These are phyloP conservation scores for Recurvirostra avosetta DNA, from an alignment of 2,113 vertebrate genomes.

Conservation along the genomic window DNA sequence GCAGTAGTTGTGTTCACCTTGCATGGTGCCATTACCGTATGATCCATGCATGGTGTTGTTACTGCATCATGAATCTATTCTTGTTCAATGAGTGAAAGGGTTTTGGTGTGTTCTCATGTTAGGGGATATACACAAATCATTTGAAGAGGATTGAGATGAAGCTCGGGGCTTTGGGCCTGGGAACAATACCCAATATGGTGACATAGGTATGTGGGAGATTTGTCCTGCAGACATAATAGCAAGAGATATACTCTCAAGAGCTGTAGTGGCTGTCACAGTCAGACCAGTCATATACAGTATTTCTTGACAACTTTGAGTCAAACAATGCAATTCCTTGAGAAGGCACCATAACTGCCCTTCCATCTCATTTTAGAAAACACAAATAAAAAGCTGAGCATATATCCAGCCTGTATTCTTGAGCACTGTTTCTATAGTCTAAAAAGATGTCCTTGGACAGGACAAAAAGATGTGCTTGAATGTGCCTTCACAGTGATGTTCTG, in stretches of 20 bases:
- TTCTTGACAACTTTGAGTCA: background rate
- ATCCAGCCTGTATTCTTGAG: background rate
- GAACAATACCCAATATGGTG: background rate
- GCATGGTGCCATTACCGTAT: background rate
- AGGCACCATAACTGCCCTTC: background rate
- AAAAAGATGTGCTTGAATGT: background rate
- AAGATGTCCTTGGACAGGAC: background rate
- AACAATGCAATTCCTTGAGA: background rate
- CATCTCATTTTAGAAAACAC: background rate
- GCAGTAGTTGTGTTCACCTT: background rate
- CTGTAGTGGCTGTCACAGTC: background rate
- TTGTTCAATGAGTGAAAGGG: background rate
- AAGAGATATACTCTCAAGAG: background rate
- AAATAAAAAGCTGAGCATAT: background rate
- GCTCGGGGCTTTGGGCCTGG: background rate
- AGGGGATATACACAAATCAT: rapidly evolving
- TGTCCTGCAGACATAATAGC: background rate
- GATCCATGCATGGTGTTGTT: background rate
- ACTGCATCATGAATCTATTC: background rate
- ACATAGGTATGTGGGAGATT: background rate
- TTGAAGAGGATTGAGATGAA: background rate
- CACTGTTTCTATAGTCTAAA: background rate
- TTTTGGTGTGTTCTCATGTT: background rate
- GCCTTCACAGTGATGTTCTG: background rate
- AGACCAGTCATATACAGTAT: background rate